Evolutionary conservation across 2,888 invertebrate genomes (phyloP).

Genomic region (Drosophila rubida): DNA sequence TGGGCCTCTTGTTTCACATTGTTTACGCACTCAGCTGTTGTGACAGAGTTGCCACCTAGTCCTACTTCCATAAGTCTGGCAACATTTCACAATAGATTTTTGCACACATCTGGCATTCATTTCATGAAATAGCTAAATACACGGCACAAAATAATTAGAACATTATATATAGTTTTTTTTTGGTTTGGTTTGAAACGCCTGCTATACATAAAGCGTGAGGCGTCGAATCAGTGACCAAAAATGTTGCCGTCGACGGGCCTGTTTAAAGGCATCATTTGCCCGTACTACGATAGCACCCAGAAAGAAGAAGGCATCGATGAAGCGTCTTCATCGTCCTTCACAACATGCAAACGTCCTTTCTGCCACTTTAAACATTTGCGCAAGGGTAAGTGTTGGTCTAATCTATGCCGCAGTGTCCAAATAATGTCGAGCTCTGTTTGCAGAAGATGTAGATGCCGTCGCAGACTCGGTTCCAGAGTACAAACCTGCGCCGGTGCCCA

Average conservation of each 20-base stretch:
- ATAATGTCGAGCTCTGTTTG: constrained; percentile 3
- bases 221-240: constrained; percentile 58
- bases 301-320: constrained; percentile 16
- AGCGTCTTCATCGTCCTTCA: constrained; percentile 91
- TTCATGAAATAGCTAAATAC: constrained; percentile 56
- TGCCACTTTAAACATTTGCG: constrained; percentile 96
- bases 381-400: constrained; percentile 86
- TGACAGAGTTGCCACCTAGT: constrained; percentile 40
- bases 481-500: constrained; percentile 83
- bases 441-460: constrained; percentile 70
- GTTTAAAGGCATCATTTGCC: constrained; percentile 94
- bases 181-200: constrained; percentile 16
- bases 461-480: constrained; percentile 73
- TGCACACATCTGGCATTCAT: constrained; percentile 54
- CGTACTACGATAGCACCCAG: constrained; percentile 89
- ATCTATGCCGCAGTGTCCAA: not conserved
- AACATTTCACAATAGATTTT: constrained; percentile 23
- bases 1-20: constrained; percentile 29
- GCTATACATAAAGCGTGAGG: constrained; percentile 22
- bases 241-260: constrained; percentile 97
- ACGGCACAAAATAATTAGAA: constrained; percentile 43
- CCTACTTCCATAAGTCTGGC: constrained; percentile 14
- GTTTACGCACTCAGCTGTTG: constrained; percentile 52
- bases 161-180: constrained; percentile 22
- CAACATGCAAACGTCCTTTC: constrained; percentile 93